A percentile compares a stretch with the other conserved stretches of the same genome.
Conservation (phyloP, 1,140 invertebrate species). For the Phenacoccus solenopsis region DNA sequence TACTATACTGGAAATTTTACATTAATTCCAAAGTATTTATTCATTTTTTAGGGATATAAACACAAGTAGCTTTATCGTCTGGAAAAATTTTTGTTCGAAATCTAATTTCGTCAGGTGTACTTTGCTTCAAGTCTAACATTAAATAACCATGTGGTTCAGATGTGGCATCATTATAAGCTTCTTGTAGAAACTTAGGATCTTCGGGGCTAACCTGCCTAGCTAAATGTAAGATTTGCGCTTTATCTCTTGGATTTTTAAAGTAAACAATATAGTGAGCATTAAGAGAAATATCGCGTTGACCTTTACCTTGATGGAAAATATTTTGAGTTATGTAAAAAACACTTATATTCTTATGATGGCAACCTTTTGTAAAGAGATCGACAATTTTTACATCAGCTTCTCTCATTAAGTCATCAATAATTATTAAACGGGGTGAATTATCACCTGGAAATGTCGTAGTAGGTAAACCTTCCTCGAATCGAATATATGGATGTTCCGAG, state of each 20-base stretch:
- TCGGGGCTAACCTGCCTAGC: conserved; percentile 8
- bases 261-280: no score
- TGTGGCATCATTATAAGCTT: conserved; percentile 18
- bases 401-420: conserved; percentile 35
- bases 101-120: not conserved
- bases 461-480: no score
- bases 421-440: conserved; percentile 22
- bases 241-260: no score
- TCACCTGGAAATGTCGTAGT: not conserved
- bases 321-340: conserved; percentile 36
- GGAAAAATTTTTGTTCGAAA: conserved; percentile 17
- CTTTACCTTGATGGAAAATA: no score
- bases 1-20: no score
- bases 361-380: conserved; percentile 35
- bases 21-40: no score
- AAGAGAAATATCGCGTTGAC: no score
- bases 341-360: conserved; percentile 33
- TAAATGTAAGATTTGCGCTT: conserved; percentile 19
- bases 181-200: not conserved
- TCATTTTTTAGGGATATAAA: not conserved
- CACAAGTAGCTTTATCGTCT: not conserved
- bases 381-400: no score
- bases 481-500: no score
- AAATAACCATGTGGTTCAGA: conserved; percentile 5
- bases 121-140: conserved; percentile 15